Conservation (phyloP, 2,888 invertebrate species). For the Drosophila melanosoma region DNA sequence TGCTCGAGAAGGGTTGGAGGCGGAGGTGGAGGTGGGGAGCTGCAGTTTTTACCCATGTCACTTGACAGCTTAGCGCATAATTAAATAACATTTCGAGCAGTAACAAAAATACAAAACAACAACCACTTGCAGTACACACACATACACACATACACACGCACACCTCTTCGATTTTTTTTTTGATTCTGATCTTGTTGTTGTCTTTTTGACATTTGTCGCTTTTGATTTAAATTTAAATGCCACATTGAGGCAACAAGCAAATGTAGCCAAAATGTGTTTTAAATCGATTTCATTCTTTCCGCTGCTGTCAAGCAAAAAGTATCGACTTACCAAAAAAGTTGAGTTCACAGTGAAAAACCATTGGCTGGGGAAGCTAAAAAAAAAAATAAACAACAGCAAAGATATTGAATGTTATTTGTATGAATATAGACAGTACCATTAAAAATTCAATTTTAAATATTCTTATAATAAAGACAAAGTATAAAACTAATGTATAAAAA, state of each 20-base stretch:
- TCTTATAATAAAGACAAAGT: neutral
- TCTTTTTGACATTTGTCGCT: constrained; percentile 60
- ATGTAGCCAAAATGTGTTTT: constrained; percentile 58
- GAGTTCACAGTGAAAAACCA: constrained; percentile 10
- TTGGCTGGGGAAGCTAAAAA: neutral
- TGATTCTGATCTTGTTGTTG: constrained; percentile 23
- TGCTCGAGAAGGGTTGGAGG: neutral
- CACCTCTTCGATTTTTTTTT: constrained; percentile 30
- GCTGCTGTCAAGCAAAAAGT: constrained; percentile 46
- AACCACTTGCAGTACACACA: constrained; percentile 8
- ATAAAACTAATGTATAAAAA: neutral
- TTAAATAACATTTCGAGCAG: constrained; percentile 64
- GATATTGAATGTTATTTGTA: neutral
- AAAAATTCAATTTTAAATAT: neutral
- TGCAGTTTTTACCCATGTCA: constrained; percentile 69
- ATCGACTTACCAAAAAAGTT: constrained; percentile 53
- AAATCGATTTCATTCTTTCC: constrained; percentile 59
- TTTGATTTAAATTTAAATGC: constrained; percentile 55
- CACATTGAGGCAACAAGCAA: constrained; percentile 46
- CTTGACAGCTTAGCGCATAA: constrained; percentile 78
- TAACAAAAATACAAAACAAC: constrained; percentile 11
- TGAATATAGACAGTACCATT: neutral
- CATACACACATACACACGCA: constrained; percentile 5
- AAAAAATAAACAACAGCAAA: neutral
- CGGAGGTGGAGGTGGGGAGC: constrained; percentile 1